These are phyloP conservation scores for Megaceryle maxima DNA, from an alignment of 2,113 vertebrate species.

Conservation along the genomic window DNA sequence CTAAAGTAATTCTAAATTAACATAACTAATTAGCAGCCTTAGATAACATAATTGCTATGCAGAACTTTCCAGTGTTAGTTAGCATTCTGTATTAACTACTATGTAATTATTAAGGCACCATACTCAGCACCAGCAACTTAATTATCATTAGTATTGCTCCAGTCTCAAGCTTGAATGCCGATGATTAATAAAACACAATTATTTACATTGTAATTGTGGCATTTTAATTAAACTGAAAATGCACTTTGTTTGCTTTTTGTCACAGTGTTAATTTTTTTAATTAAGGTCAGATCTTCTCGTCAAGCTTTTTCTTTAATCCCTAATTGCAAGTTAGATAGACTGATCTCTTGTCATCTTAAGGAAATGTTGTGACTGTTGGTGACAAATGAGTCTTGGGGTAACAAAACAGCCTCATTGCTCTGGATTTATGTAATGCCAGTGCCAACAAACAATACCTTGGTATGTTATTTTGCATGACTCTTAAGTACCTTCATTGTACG, in stretches of 20 bases:
- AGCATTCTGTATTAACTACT: conserved; percentile 72
- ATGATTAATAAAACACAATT: conserved; percentile 82
- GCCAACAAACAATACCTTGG: neutral
- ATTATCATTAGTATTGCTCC: conserved; percentile 76
- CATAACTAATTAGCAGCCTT: conserved; percentile 74
- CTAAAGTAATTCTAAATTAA: conserved; percentile 41
- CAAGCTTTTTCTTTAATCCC: neutral
- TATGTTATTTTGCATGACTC: neutral
- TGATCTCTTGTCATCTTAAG: conserved; percentile 42
- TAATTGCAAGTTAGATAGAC: conserved; percentile 54
- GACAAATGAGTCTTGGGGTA: conserved; percentile 10
- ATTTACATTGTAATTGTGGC: conserved; percentile 75
- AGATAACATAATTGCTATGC: conserved; percentile 77
- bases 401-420: neutral
- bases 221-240: conserved; percentile 78
- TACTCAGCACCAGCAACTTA: conserved; percentile 69
- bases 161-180: conserved; percentile 75
- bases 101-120: conserved; percentile 80
- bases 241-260: conserved; percentile 32
- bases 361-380: conserved; percentile 13
- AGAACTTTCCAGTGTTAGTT: conserved; percentile 72
- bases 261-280: conserved; percentile 55
- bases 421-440: neutral
- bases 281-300: conserved; percentile 46
- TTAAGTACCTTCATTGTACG: neutral